A percentile compares a stretch with the other conserved stretches of the same genome.
These are phyloP conservation scores for Ethmia dodecea DNA, from an alignment of 2,888 invertebrate species.

Conservation along the genomic window DNA sequence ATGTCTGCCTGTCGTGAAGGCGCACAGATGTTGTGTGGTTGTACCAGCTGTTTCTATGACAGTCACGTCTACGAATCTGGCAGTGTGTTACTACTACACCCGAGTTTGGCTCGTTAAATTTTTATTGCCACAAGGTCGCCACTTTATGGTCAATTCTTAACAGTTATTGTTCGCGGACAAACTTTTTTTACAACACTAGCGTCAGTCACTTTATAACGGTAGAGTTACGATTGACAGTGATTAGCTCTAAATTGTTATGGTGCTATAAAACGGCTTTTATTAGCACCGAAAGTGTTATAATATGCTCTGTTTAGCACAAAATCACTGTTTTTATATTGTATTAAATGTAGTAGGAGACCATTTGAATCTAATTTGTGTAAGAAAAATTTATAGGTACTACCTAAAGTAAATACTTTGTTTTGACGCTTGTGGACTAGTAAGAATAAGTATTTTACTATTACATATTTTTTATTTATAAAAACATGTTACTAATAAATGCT, in stretches of 20 bases:
- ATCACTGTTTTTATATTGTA: conserved; percentile 25
- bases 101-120: conserved; percentile 73
- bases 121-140: conserved; percentile 77
- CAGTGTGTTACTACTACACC: conserved; percentile 54
- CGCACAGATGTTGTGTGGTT: conserved; percentile 54
- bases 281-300: conserved; percentile 43
- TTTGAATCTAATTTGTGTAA: too few relatives aligned
- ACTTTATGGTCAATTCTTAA: conserved; percentile 76
- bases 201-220: conserved; percentile 58
- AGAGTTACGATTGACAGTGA: conserved; percentile 67
- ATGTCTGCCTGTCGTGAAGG: conserved; percentile 17
- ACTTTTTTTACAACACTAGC: conserved; percentile 59
- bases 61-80: conserved; percentile 67
- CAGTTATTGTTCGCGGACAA: conserved; percentile 70
- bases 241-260: conserved; percentile 68
- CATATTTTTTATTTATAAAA: too few relatives aligned
- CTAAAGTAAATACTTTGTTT: too few relatives aligned
- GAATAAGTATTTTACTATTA: too few relatives aligned
- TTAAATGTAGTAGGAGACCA: too few relatives aligned
- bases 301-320: conserved; percentile 36
- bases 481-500: too few relatives aligned
- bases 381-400: too few relatives aligned
- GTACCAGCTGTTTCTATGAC: conserved; percentile 69
- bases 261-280: conserved; percentile 57
- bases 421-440: too few relatives aligned